Conservation (phyloP, 2,888 invertebrate genomes). For the Xestia rhomboidea region DNA sequence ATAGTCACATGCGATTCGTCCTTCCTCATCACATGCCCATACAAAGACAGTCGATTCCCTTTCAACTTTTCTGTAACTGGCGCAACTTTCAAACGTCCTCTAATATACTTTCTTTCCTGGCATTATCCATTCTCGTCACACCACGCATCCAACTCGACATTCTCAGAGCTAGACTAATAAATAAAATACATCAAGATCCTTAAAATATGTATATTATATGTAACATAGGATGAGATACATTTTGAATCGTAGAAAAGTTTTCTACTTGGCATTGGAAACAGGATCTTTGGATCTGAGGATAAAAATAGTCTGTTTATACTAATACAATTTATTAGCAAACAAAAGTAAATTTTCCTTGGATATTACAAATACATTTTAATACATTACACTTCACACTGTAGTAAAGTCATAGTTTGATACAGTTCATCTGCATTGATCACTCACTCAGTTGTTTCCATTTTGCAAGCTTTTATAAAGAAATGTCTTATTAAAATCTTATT, state of each 20-base stretch:
- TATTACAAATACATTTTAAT: conserved; percentile 76
- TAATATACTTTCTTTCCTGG: too few species aligned
- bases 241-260: conserved; percentile 40
- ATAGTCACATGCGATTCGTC: too few species aligned
- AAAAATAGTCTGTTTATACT: conserved; percentile 74
- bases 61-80: too few species aligned
- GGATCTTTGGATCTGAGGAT: conserved; percentile 87
- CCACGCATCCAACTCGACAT: too few species aligned
- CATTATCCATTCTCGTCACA: too few species aligned
- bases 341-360: conserved; percentile 64
- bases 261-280: conserved; percentile 75
- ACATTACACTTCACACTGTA: conserved; percentile 82
- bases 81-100: too few species aligned
- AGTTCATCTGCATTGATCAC: conserved; percentile 81
- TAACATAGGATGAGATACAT: conserved; percentile 25
- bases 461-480: conserved; percentile 89
- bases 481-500: conserved; percentile 73
- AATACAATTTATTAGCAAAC: conserved; percentile 83
- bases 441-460: conserved; percentile 85
- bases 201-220: conserved; percentile 52
- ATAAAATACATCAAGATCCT: conserved; percentile 46
- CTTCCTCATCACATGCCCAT: too few species aligned
- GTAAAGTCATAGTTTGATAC: conserved; percentile 69
- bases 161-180: conserved; percentile 24
- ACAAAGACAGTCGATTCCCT: too few species aligned